A percentile compares a stretch with the other conserved stretches of the same genome.
phyloP scores from a whole-genome alignment of 30 jellyfish, hydroid and myxozoan genomes.

The Haliclystus octoradiatus region DNA sequence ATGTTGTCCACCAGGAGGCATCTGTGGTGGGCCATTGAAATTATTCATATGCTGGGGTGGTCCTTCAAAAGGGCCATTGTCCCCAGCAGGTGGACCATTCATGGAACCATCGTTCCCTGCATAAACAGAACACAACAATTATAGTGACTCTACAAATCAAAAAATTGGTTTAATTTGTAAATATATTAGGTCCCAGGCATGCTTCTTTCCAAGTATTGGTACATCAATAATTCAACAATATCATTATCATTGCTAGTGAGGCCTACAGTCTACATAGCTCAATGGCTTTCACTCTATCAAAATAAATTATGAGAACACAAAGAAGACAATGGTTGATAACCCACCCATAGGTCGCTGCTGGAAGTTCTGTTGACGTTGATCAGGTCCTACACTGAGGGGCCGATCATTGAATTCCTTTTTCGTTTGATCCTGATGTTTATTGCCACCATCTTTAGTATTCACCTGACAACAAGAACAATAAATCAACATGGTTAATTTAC shows the following conservation, averaged over 20 bases:
- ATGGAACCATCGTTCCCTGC: background rate
- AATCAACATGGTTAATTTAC: background rate
- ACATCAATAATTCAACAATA: too few species aligned
- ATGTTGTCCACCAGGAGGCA: constrained; percentile 32
- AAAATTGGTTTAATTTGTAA: background rate
- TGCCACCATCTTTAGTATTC: background rate
- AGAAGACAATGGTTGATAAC: too few species aligned
- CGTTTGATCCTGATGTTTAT: constrained; percentile 3
- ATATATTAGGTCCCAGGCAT: background rate
- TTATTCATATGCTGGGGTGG: background rate
- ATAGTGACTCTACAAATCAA: background rate
- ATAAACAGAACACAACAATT: background rate
- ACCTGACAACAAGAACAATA: background rate
- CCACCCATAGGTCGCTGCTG: too few species aligned
- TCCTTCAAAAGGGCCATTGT: background rate
- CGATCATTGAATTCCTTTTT: constrained; percentile 22
- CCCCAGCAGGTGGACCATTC: background rate
- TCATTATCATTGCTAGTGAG: too few species aligned
- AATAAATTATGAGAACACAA: too few species aligned
- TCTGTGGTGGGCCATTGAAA: constrained; percentile 9
- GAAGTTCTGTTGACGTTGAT: background rate
- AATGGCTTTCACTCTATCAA: too few species aligned
- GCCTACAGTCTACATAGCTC: too few species aligned
- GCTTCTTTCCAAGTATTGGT: too few species aligned
- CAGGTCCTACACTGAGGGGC: constrained; percentile 3